Percentiles rank a stretch among this genome's conserved stretches.
phyloP scores from a whole-genome alignment of 30 jellyfish, hydroid and myxozoan species.

The Cassiopea andromeda region DNA sequence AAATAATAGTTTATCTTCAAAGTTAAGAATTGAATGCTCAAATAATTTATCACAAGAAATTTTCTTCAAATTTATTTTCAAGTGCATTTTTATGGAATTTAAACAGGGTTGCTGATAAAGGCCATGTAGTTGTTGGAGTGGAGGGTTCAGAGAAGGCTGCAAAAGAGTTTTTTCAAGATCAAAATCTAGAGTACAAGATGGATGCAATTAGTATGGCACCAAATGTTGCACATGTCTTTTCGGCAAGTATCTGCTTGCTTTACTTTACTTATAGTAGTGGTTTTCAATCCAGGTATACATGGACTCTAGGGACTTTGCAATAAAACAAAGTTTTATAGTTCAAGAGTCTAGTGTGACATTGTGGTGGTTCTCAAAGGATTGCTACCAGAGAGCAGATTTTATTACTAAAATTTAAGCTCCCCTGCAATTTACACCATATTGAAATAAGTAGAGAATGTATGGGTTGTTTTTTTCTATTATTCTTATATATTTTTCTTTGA shows the following conservation, averaged over 20 bases:
- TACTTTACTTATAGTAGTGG: background rate
- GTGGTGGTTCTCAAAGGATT: too few species aligned
- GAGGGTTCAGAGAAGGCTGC: conserved; percentile 72
- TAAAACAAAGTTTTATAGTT: too few species aligned
- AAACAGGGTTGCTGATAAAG: conserved; percentile 73
- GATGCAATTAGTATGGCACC: conserved; percentile 71
- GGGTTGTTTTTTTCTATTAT: too few species aligned
- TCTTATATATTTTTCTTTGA: too few species aligned
- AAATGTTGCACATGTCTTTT: conserved; percentile 39
- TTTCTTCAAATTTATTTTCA: background rate
- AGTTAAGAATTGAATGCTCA: background rate
- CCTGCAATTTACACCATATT: too few species aligned
- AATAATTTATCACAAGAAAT: background rate
- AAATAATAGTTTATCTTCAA: too few species aligned
- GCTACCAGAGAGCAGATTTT: too few species aligned
- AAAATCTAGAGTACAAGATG: conserved; percentile 56
- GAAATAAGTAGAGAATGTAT: too few species aligned
- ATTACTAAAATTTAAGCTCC: too few species aligned
- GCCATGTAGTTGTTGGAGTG: conserved; percentile 83
- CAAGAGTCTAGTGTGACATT: too few species aligned
- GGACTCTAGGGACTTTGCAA: background rate
- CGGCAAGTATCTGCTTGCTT: conserved; percentile 18
- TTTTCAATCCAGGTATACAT: background rate
- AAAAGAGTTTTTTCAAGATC: conserved; percentile 55
- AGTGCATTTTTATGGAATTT: background rate